These are phyloP conservation scores for Sylvilagus bachmani DNA, from an alignment of 2,113 vertebrate genomes.

Conservation along the genomic window DNA sequence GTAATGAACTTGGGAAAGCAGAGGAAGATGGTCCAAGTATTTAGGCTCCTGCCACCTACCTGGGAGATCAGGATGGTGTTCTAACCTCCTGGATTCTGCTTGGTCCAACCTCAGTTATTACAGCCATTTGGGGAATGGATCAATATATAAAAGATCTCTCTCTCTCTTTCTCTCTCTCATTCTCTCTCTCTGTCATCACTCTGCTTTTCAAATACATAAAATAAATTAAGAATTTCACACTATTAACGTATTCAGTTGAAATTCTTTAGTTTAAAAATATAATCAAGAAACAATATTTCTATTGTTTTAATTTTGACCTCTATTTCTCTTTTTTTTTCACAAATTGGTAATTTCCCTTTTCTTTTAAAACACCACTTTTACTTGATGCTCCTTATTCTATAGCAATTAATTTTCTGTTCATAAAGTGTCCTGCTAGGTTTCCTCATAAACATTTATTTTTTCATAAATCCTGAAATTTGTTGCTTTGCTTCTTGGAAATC, in stretches of 20 bases:
- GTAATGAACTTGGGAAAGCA: too few relatives aligned
- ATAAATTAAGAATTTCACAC: neutral
- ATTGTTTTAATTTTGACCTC: conserved; percentile 1
- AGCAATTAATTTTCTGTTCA: conserved; percentile 30
- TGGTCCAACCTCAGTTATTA: too few relatives aligned
- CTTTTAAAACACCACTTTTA: neutral
- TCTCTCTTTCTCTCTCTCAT: too few relatives aligned
- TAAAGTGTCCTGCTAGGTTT: neutral
- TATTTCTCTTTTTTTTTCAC: conserved; percentile 33
- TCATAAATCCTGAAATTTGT: neutral
- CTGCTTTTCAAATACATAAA: too few relatives aligned
- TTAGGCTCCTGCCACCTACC: too few relatives aligned
- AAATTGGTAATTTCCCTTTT: neutral
- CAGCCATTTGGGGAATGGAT: too few relatives aligned
- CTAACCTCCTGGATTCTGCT: too few relatives aligned
- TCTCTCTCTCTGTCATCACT: too few relatives aligned
- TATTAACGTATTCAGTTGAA: neutral
- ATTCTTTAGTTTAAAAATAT: neutral
- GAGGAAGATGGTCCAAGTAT: too few relatives aligned
- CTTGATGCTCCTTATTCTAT: neutral
- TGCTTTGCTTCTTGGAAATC: conserved; percentile 20
- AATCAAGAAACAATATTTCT: conserved; percentile 16
- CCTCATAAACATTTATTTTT: conserved; percentile 3
- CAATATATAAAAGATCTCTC: too few relatives aligned
- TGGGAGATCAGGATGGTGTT: too few relatives aligned